These are phyloP conservation scores for Acanthisitta chloris DNA, from an alignment of 2,113 vertebrate species.

Conservation along the genomic window DNA sequence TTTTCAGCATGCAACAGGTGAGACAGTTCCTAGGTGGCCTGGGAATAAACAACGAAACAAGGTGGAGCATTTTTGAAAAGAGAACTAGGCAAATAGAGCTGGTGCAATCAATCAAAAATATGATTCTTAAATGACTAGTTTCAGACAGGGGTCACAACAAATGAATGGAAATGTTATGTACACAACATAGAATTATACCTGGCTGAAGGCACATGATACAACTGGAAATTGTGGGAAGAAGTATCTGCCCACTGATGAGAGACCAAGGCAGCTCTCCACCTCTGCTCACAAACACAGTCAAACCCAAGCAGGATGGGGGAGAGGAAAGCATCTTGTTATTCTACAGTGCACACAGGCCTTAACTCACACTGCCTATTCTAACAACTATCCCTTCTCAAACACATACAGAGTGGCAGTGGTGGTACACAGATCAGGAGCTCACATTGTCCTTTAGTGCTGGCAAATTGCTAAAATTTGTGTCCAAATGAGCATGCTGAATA, in stretches of 20 bases:
- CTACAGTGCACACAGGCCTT: rapidly evolving
- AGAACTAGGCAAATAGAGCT: not conserved
- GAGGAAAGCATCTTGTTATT: not conserved
- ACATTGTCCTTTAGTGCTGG: not conserved
- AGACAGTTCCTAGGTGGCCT: constrained; percentile 39
- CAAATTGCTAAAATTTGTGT: not conserved
- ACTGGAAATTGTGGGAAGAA: constrained; percentile 37
- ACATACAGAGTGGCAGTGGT: not conserved
- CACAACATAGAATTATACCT: constrained; percentile 12
- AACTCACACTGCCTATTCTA: not conserved
- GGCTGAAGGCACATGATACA: not conserved
- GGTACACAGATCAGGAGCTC: not conserved
- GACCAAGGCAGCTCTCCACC: not conserved
- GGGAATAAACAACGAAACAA: constrained; percentile 53
- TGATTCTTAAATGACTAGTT: constrained; percentile 27
- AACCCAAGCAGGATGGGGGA: not conserved
- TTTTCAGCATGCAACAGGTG: constrained; percentile 61
- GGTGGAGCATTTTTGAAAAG: constrained; percentile 3
- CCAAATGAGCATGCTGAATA: not conserved
- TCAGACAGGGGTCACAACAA: not conserved
- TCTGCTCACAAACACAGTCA: not conserved
- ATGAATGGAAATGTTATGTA: constrained; percentile 43
- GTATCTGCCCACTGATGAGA: not conserved
- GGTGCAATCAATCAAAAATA: constrained; percentile 54
- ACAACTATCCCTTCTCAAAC: not conserved